Base-by-base conservation (phyloP, 92 coral and sea anemone species). In the Palythoa heliodiscus region DNA sequence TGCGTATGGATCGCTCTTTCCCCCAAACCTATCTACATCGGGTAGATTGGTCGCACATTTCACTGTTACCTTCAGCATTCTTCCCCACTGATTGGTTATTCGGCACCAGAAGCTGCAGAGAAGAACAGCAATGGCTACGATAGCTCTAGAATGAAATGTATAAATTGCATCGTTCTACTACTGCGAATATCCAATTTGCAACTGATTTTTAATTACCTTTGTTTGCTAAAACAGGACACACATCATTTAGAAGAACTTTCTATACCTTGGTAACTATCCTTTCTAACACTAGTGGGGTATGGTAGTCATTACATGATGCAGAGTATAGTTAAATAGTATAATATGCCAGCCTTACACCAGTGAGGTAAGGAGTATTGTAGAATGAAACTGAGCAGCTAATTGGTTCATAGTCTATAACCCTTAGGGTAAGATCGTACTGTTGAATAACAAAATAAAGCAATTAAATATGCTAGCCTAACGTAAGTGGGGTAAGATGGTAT, bases 1-100 rank as follows among this genome's bases (percentile, higher is more conserved):
- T 23, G 88, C 92, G 86, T 94, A 96, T 0, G 98, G 98, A 73
- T 96, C 98, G 72, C 98, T 96, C 68, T 96, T 96, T 4, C 98
- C 98, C 66, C 97, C 86, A 68, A 96, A 53, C 70, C 88, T 94
- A 43, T 96, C 98, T 52, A 96, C 98, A 84, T 96, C 94, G 12
- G 98, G 98, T 3, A 96, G 87, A 85, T 96, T 94, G 12, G 92
- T 91, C 1, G 98, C 98, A 52, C 95, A 82, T 81, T 92, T 95
- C 0, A 93, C 92, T 3, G 83, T 57, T 0, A 96, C 96, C 75
- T 90, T 93, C 39, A 93, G 69, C 97, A 93, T 93, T 22, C 17
- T 85, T 40, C 24, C 66, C 19, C 35, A 40, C 14, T 54, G 61
- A 22, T 29, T 22, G 55, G 61, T 10, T 35, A 17, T 54, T 63